These are phyloP conservation scores for Trinectes maculatus DNA, from an alignment of 2,113 vertebrate genomes.

Conservation along the genomic window DNA sequence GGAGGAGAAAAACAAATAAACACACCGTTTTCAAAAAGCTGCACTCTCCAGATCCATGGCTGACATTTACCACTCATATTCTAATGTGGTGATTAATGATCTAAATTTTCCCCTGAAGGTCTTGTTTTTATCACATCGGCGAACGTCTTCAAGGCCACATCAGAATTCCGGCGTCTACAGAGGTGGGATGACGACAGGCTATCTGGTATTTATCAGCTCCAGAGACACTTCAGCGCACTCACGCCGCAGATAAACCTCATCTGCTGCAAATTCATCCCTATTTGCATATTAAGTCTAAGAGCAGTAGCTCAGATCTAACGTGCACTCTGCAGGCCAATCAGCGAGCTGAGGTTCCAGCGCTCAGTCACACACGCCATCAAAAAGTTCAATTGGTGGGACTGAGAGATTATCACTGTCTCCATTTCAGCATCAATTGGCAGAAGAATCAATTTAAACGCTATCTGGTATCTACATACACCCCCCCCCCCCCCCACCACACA, in stretches of 20 bases:
- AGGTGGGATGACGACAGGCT: slow-evolving; percentile 38
- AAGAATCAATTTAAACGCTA: slow-evolving; percentile 63
- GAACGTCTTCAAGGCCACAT: slow-evolving; percentile 55
- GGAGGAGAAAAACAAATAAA: slow-evolving; percentile 55
- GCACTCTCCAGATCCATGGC: slow-evolving; percentile 57
- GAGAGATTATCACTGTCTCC: slow-evolving; percentile 59
- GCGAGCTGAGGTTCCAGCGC: slow-evolving; percentile 22
- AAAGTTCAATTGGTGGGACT: slow-evolving; percentile 37
- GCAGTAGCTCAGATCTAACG: slow-evolving; percentile 38
- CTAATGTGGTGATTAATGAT: slow-evolving; percentile 59
- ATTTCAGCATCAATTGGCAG: slow-evolving; percentile 66
- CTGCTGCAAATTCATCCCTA: slow-evolving; percentile 40
- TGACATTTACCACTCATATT: slow-evolving; percentile 63
- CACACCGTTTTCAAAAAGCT: slow-evolving; percentile 46
- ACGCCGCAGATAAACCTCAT: slow-evolving; percentile 57
- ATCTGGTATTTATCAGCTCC: slow-evolving; percentile 43
- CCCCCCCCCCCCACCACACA: slow-evolving; percentile 8
- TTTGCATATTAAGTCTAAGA: slow-evolving; percentile 37
- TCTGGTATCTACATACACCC: slow-evolving; percentile 64
- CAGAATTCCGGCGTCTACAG: slow-evolving; percentile 42
- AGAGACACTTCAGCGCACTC: slow-evolving; percentile 38
- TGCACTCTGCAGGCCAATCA: slow-evolving; percentile 49
- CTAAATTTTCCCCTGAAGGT: slow-evolving; percentile 32
- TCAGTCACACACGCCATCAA: slow-evolving; percentile 48
- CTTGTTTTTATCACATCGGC: slow-evolving; percentile 48